Conservation (phyloP, 2,888 invertebrate genomes). For the Anticlea derivata region DNA sequence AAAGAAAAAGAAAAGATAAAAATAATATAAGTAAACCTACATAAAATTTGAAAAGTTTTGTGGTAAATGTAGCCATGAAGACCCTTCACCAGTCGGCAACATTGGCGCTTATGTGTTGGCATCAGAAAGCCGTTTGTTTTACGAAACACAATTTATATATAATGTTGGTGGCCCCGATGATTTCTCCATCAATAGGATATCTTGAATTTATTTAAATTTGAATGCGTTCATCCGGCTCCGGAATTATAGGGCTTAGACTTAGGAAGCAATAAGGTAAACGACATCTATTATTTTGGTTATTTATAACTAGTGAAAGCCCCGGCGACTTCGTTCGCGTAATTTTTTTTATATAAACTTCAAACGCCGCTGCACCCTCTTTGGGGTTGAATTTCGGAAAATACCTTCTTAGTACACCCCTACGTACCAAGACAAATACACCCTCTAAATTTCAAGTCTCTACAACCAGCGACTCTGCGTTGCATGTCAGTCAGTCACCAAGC, state of each 20-base stretch:
- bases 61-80: not conserved
- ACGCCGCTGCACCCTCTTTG: too few relatives aligned
- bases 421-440: too few relatives aligned
- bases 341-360: too few relatives aligned
- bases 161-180: conserved; percentile 35
- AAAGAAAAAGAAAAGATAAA: too few relatives aligned
- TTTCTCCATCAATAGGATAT: conserved; percentile 40
- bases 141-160: conserved; percentile 20
- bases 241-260: conserved; percentile 41
- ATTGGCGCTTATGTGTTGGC: not conserved
- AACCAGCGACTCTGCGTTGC: too few relatives aligned
- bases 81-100: not conserved
- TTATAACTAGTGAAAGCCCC: not conserved
- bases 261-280: conserved; percentile 1
- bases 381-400: too few relatives aligned
- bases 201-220: conserved; percentile 40
- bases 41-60: too few relatives aligned
- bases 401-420: too few relatives aligned
- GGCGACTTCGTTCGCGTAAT: too few relatives aligned
- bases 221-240: conserved; percentile 31
- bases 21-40: too few relatives aligned
- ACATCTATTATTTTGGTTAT: not conserved
- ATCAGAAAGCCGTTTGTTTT: conserved; percentile 17
- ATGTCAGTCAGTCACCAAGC: too few relatives aligned
- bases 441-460: too few relatives aligned